These are phyloP conservation scores for Conus canariensis DNA, from an alignment of 2,888 invertebrate species.

Conservation along the genomic window DNA sequence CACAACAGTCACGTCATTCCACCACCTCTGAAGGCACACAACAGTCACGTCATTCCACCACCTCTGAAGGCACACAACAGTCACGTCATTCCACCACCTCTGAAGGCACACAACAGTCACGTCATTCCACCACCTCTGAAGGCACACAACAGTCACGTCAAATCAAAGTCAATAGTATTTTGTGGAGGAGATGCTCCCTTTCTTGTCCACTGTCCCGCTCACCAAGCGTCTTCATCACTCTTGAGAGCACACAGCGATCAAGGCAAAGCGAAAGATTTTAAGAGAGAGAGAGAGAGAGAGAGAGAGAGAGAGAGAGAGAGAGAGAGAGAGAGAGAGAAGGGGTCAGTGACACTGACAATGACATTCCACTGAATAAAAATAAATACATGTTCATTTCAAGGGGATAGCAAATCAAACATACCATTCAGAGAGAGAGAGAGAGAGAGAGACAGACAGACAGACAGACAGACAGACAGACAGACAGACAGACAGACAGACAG, in stretches of 20 bases:
- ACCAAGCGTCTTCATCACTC: too few species aligned
- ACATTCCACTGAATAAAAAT: too few species aligned
- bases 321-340: neutral
- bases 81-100: conserved; percentile 62
- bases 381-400: too few species aligned
- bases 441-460: neutral
- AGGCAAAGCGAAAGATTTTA: neutral
- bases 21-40: conserved; percentile 61
- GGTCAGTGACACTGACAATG: too few species aligned
- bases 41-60: conserved; percentile 56
- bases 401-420: too few species aligned
- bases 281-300: neutral
- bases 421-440: neutral
- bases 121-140: conserved; percentile 65
- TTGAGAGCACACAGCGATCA: neutral
- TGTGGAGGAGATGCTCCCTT: too few species aligned
- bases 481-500: too few species aligned
- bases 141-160: neutral
- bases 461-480: neutral
- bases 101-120: conserved; percentile 45
- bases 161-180: too few species aligned
- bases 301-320: neutral
- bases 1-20: conserved; percentile 47
- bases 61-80: conserved; percentile 55
- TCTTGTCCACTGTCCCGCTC: too few species aligned